These are phyloP conservation scores for Caenorhabditis tropicalis DNA, from an alignment of 1,140 invertebrate species.

Conservation along the genomic window DNA sequence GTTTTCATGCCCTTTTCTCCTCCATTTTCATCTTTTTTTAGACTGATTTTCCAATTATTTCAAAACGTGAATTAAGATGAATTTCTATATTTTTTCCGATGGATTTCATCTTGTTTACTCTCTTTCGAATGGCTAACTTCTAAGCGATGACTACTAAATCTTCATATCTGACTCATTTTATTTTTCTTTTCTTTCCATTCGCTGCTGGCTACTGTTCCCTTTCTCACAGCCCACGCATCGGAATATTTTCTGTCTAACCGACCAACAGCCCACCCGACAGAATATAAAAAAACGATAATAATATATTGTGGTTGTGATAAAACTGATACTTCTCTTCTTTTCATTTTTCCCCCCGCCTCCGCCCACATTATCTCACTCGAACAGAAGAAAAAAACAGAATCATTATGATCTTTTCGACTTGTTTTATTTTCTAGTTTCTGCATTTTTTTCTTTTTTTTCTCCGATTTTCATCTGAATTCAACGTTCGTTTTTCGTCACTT, in stretches of 20 bases:
- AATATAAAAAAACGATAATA: not conserved
- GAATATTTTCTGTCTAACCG: not conserved
- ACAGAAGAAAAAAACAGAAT: too few species aligned
- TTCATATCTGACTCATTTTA: not conserved
- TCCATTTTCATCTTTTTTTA: not conserved
- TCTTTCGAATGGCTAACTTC: not conserved
- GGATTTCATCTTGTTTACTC: not conserved
- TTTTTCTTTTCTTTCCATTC: not conserved
- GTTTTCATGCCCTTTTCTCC: not conserved
- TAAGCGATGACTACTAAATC: not conserved
- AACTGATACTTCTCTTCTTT: not conserved
- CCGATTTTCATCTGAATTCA: too few species aligned
- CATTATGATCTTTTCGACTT: too few species aligned
- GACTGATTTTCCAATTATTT: not conserved
- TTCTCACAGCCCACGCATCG: not conserved
- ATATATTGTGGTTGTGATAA: constrained; percentile 3
- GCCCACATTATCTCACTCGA: not conserved
- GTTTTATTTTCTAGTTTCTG: too few species aligned
- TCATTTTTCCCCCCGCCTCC: not conserved
- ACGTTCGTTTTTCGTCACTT: not conserved
- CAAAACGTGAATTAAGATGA: not conserved
- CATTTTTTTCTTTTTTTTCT: too few species aligned
- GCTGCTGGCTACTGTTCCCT: not conserved
- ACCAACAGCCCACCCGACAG: not conserved
- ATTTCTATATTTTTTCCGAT: not conserved